These are phyloP conservation scores for Sarcophaga peregrina DNA, from an alignment of 1,140 invertebrate genomes.

Conservation along the genomic window DNA sequence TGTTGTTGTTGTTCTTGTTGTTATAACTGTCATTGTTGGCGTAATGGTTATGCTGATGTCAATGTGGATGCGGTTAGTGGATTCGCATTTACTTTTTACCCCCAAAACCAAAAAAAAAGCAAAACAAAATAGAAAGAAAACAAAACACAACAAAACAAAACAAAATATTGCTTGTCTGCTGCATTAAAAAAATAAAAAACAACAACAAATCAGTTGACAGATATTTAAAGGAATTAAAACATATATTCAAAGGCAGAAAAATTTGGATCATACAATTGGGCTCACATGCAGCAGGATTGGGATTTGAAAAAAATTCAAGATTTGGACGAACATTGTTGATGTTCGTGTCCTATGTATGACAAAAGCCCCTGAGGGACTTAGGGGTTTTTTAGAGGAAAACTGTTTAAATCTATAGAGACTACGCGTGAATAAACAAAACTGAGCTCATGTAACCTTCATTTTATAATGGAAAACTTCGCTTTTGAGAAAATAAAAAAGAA, in stretches of 20 bases:
- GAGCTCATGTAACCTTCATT: too few relatives aligned
- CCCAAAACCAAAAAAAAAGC: background rate
- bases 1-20: background rate
- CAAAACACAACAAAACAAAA: background rate
- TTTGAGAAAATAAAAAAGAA: too few relatives aligned
- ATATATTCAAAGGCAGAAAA: background rate
- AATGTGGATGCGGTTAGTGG: constrained; percentile 7
- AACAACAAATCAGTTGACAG: background rate
- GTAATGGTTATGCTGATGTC: constrained; percentile 8
- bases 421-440: too few relatives aligned
- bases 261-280: too few relatives aligned
- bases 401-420: too few relatives aligned
- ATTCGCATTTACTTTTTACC: background rate
- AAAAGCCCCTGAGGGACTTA: too few relatives aligned
- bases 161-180: background rate
- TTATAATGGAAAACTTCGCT: too few relatives aligned
- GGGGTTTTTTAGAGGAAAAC: too few relatives aligned
- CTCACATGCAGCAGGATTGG: too few relatives aligned
- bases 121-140: background rate
- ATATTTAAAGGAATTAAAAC: background rate
- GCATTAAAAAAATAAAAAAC: background rate
- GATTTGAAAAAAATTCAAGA: too few relatives aligned
- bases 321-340: too few relatives aligned
- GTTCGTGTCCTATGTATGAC: too few relatives aligned
- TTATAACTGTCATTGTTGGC: constrained; percentile 20